Base-by-base conservation (phyloP, 2,797 vertebrate species). In the Antrozous pallidus region DNA sequence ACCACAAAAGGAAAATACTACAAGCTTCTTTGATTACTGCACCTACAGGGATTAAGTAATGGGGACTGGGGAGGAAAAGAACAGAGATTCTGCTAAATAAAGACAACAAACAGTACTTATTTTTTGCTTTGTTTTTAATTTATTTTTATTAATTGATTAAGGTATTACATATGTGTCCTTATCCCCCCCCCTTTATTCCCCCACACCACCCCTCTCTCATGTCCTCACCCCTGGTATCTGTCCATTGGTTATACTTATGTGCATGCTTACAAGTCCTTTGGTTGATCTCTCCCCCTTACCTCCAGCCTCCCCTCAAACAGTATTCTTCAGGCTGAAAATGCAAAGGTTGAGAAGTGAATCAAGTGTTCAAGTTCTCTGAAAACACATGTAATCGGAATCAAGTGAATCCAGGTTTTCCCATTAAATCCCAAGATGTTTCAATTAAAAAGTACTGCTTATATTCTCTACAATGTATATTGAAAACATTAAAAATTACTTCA, bases 401-500 rank as follows among this genome's bases (percentile, higher is more conserved):
- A 79, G 40, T 42, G 47, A 79, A 67, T 38, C 17, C 65, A 49
- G 24, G 51, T 70, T 90, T 58, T 70, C 61, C n/a, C 42, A 47
- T 0, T 26, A 42, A 95, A 81, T 75, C 36, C 82, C 42, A 90
- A 71, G 14, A 31, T 71, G 82, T 87, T 82, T 87, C 87, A 1
- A 11, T 75, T 90, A 47, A 80, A 80, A 90, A 78, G n/a, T 63
- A 40, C 45, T 65, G 11, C 63, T 86, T 65, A 73, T 45, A 49
- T 90, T 70, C 42, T 74, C 58, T 54, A 56, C 10, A 61, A 20
- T 45, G 11, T 84, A 56, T 56, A 63, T n/a, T 85, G 51, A 80
- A 51, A 94, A 94, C 74, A 87, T 45, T 51, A 67, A 77, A 75
- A 80, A 84, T 80, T 17, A 73, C 56, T 93, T 79, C 40, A 63